Evolutionary conservation across 2,888 invertebrate species (phyloP), one percentile per base, ranked within the genome.

Genomic region (Adelognathus sp.): DNA sequence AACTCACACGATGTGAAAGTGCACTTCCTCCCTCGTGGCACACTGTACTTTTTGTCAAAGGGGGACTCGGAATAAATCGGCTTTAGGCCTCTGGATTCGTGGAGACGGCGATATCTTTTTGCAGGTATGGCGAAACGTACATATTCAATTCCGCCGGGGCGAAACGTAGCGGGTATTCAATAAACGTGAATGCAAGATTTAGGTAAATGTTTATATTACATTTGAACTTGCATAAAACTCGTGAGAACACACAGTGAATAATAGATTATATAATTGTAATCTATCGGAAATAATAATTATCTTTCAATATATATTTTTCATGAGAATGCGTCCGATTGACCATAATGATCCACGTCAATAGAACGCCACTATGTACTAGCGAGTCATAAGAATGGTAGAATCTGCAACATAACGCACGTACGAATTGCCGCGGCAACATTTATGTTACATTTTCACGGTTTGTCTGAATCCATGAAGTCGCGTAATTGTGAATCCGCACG

Each of bases 151-250:
- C n/a, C n/a, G n/a, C n/a, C n/a, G n/a, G n/a, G n/a, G n/a, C n/a
- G n/a, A n/a, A n/a, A n/a, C n/a, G n/a, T n/a, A n/a, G n/a, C 4
- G 21, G 24, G 11, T 5, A 18, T 50, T 50, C 11, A 54, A 54
- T 14, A 14, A 54, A 29, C n/a, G 16, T 14, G 9, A 39, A 14
- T 5, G 3, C 39, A 24, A 9, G 5, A 21, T 24, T 24, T 18
- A 44, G 69, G 56, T n/a, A 69, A 54, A 56, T 29, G 18, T 56
- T 69, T 56, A 56, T 56, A 56, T 69, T 69, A 44, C 41, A 69
- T 44, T 56, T 41, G 16, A 44, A 69, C 41, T 56, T 56, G 18
- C 21, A 44, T 44, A 24, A 56, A 44, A 31, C 21, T 69, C 33
- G 44, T 21, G 60, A 36, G 27, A 60, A 33, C 44, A 21, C 33